These are phyloP conservation scores for Trachelus tabidus DNA, from an alignment of 2,888 invertebrate genomes.

Conservation along the genomic window DNA sequence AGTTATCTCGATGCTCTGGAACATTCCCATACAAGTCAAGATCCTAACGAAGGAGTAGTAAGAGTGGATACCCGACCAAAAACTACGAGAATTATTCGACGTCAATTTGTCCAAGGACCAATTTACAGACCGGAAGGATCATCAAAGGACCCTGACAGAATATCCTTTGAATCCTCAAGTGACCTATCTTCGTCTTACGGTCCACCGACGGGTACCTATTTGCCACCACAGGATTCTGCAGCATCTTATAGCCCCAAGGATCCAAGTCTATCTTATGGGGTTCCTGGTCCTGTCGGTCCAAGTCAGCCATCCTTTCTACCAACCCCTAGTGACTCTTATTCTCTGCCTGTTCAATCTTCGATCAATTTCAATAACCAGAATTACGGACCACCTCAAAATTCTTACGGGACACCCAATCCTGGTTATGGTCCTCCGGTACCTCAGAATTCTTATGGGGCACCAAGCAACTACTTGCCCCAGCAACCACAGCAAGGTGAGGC, in stretches of 20 bases:
- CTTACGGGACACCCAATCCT: constrained; percentile 26
- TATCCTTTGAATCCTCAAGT: constrained; percentile 25
- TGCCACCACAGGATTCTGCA: constrained; percentile 14
- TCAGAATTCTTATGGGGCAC: constrained; percentile 24
- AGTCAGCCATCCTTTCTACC: constrained; percentile 27
- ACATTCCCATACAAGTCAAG: constrained; percentile 69
- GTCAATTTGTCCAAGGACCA: constrained; percentile 46
- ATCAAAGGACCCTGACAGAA: neutral
- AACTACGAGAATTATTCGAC: constrained; percentile 36
- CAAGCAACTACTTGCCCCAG: constrained; percentile 30
- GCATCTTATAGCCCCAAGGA: constrained; percentile 55
- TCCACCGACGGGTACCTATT: constrained; percentile 18
- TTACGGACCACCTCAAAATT: constrained; percentile 27
- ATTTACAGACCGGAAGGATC: constrained; percentile 38
- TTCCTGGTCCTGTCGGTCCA: constrained; percentile 12
- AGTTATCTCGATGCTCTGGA: constrained; percentile 76
- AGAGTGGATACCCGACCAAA: constrained; percentile 22
- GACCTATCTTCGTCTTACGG: constrained; percentile 29
- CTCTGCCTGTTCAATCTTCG: constrained; percentile 37
- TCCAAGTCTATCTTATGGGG: constrained; percentile 58
- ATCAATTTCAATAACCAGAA: constrained; percentile 29
- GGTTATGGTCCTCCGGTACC: constrained; percentile 18
- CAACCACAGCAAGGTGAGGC: constrained; percentile 56
- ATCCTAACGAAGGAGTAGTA: constrained; percentile 41
- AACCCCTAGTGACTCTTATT: constrained; percentile 43